Conservation (phyloP, 2,888 invertebrate species). For the Linnaemya vulpina region DNA sequence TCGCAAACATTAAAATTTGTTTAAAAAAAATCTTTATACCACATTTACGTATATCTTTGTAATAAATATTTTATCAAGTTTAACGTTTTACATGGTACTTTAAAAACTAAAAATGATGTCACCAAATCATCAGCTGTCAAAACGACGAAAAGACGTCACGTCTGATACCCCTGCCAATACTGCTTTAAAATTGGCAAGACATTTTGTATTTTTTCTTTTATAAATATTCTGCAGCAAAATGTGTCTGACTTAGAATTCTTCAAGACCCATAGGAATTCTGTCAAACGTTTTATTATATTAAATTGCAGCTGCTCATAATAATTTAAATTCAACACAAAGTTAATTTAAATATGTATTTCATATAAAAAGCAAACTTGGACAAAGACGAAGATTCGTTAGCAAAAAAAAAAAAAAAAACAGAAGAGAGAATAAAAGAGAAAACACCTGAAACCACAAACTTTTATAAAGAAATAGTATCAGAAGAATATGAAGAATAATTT, state of each 20-base stretch:
- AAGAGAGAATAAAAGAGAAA: slow-evolving; percentile 4
- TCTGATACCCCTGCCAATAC: no score
- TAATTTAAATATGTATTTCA: slow-evolving; percentile 49
- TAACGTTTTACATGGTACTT: no score
- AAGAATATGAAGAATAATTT: neutral
- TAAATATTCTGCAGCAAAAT: neutral
- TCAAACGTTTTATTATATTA: slow-evolving; percentile 14
- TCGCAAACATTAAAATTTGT: no score
- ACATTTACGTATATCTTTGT: no score
- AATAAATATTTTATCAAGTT: no score
- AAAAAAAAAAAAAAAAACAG: neutral
- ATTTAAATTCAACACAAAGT: slow-evolving; percentile 35
- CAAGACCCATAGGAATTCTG: neutral
- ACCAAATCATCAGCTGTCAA: no score
- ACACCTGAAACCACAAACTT: slow-evolving; percentile 55
- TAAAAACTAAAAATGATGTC: no score
- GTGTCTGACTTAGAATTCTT: neutral
- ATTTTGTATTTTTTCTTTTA: neutral
- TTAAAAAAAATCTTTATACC: no score
- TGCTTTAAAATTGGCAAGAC: neutral
- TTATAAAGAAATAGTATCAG: neutral
- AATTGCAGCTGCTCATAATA: slow-evolving; percentile 48
- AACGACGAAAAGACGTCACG: no score
- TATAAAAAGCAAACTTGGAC: slow-evolving; percentile 2
- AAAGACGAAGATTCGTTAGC: slow-evolving; percentile 12